phyloP scores from a whole-genome alignment of 2,113 vertebrate genomes.

The Micronisus gabar region DNA sequence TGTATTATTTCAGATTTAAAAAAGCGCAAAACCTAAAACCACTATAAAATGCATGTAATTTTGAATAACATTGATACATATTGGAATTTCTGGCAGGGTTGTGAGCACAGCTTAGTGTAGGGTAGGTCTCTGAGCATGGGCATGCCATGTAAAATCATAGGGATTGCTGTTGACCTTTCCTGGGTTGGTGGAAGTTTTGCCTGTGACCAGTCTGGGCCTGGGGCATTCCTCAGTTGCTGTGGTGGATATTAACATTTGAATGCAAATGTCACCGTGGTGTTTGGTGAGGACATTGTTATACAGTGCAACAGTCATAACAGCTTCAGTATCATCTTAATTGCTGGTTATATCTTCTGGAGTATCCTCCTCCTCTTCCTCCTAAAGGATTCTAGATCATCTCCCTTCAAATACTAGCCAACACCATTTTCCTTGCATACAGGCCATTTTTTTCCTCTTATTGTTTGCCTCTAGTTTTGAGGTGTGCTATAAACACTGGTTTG shows the following conservation, averaged over 20 bases:
- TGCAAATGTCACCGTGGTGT: background rate
- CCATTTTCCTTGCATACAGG: background rate
- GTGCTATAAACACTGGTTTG: background rate
- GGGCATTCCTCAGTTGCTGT: background rate
- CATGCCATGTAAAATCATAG: fast-evolving
- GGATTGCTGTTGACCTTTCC: background rate
- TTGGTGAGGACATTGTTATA: background rate
- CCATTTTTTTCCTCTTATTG: background rate
- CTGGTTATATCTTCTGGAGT: background rate
- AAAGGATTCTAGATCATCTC: background rate
- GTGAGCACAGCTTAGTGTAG: background rate
- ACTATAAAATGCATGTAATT: background rate
- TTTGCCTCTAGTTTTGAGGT: background rate
- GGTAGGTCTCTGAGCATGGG: background rate
- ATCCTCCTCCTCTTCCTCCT: background rate
- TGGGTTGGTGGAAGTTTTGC: background rate
- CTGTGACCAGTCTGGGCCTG: background rate
- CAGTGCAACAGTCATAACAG: background rate
- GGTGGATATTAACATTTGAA: background rate
- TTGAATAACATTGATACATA: background rate
- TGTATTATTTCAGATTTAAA: background rate
- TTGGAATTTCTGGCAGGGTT: background rate
- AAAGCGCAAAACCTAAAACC: background rate
- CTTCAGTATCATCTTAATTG: background rate
- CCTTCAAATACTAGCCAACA: background rate